Evolutionary conservation across 2,888 invertebrate genomes (phyloP).

Genomic region (Patella caerulea): DNA sequence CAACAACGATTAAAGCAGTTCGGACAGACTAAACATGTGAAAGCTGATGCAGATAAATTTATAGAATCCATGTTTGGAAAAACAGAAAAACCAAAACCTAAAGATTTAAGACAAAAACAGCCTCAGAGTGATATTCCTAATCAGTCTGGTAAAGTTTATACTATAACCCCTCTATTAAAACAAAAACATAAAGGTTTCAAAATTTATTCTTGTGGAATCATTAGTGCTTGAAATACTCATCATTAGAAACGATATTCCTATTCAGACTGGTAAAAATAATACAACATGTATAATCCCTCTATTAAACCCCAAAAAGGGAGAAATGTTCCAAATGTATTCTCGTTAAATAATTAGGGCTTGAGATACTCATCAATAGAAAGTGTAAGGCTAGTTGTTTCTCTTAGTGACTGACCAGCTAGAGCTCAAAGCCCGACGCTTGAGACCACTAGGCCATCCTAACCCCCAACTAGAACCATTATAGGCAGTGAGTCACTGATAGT

Average conservation of each 20-base stretch:
- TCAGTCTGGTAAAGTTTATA: too few species aligned
- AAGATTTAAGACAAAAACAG: slow-evolving; percentile 22
- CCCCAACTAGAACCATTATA: too few species aligned
- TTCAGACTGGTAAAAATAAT: too few species aligned
- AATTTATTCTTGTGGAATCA: neutral
- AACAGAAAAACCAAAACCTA: slow-evolving; percentile 43
- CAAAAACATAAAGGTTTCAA: neutral
- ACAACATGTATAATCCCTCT: too few species aligned
- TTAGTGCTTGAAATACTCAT: neutral
- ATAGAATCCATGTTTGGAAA: slow-evolving; percentile 65
- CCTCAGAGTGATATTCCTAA: neutral
- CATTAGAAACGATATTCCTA: too few species aligned
- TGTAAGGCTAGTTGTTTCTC: too few species aligned
- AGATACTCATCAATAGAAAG: neutral
- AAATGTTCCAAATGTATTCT: neutral
- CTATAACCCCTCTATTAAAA: too few species aligned
- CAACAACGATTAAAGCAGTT: slow-evolving; percentile 58
- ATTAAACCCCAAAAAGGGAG: too few species aligned
- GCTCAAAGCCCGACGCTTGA: too few species aligned
- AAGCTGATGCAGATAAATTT: slow-evolving; percentile 58
- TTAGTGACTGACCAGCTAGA: too few species aligned
- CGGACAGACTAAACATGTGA: slow-evolving; percentile 40
- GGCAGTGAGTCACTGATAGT: too few species aligned
- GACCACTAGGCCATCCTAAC: too few species aligned
- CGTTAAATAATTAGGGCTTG: neutral